A percentile compares a stretch with the other conserved stretches of the same genome.
Conservation (phyloP, 2,888 invertebrate genomes). For the Epirrhoe tristata region DNA sequence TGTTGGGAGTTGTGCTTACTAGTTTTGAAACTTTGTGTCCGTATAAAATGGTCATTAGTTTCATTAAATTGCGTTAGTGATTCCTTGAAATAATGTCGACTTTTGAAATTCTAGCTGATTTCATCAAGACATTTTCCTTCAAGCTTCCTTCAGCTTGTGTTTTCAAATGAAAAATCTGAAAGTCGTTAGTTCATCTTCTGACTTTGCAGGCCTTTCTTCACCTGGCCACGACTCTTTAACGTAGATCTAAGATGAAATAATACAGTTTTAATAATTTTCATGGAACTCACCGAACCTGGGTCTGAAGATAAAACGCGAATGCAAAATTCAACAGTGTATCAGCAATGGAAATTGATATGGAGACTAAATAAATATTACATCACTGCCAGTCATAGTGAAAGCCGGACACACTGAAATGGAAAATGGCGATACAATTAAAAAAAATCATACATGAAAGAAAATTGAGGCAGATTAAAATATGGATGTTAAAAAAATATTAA, state of each 20-base stretch:
- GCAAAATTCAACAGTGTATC: slow-evolving; percentile 51
- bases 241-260: background rate
- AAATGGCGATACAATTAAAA: background rate
- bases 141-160: too few relatives aligned
- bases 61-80: background rate
- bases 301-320: slow-evolving; percentile 47
- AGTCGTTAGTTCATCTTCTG: too few relatives aligned
- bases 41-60: background rate
- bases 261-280: background rate
- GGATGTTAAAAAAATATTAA: too few relatives aligned
- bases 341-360: slow-evolving; percentile 61
- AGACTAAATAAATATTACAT: slow-evolving; percentile 64
- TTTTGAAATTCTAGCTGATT: too few relatives aligned
- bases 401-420: slow-evolving; percentile 44
- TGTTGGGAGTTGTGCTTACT: slow-evolving; percentile 14
- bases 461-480: too few relatives aligned
- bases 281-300: slow-evolving; percentile 20
- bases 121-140: too few relatives aligned
- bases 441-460: too few relatives aligned
- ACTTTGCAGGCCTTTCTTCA: too few relatives aligned
- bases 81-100: too few relatives aligned
- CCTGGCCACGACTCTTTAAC: too few relatives aligned
- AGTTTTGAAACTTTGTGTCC: slow-evolving; percentile 8
- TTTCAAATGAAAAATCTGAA: too few relatives aligned
- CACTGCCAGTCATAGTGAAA: slow-evolving; percentile 48